These are phyloP conservation scores for Charanyca ferruginea DNA, from an alignment of 2,888 invertebrate genomes.

Conservation along the genomic window DNA sequence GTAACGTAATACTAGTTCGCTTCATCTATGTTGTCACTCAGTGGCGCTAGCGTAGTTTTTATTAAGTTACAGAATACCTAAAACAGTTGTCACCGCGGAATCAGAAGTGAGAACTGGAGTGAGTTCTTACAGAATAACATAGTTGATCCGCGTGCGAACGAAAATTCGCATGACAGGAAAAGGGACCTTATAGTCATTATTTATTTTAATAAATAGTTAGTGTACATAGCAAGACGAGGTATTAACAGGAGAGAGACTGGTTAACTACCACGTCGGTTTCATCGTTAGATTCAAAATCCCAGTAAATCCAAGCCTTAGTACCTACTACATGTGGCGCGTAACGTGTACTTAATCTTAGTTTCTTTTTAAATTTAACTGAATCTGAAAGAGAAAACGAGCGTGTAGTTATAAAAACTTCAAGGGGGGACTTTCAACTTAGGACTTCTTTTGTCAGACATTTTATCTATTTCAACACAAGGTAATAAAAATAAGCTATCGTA, in stretches of 20 bases:
- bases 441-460: not conserved
- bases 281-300: constrained; percentile 13
- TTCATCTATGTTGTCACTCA: no score
- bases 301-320: constrained; percentile 38
- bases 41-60: no score
- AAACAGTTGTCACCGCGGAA: no score
- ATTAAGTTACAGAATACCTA: no score
- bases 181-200: no score
- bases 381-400: constrained; percentile 3
- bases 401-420: constrained; percentile 2
- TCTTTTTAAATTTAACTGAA: constrained; percentile 10
- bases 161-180: no score
- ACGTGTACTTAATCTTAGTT: constrained; percentile 33
- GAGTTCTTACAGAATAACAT: no score
- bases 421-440: not conserved
- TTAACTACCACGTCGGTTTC: constrained; percentile 12
- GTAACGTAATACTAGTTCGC: no score
- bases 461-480: not conserved
- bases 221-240: not conserved
- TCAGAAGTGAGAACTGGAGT: no score
- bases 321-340: constrained; percentile 9
- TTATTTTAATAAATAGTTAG: not conserved
- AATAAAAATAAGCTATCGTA: not conserved
- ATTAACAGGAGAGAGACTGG: constrained; percentile 1
- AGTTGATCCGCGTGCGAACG: no score